Percentiles rank a stretch among this genome's conserved stretches.
Conservation (phyloP, 1,140 invertebrate genomes). For the Gonioctena quinquepunctata region DNA sequence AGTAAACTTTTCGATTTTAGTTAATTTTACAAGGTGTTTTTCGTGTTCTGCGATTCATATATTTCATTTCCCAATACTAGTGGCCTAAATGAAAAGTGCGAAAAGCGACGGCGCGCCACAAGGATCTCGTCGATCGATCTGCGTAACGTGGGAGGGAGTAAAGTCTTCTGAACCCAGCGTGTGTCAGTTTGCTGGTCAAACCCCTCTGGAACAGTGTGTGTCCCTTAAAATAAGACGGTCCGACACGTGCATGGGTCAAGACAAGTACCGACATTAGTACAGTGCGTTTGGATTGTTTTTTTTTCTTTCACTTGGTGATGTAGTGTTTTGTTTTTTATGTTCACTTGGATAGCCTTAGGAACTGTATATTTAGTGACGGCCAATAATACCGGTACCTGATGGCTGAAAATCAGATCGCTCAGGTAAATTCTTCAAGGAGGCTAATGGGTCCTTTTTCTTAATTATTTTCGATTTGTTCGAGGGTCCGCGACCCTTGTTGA, state of each 20-base stretch:
- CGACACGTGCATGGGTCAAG: neutral
- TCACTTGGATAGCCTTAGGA: neutral
- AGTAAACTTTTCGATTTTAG: too few relatives aligned
- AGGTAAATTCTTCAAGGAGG: neutral
- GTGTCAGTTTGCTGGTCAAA: neutral
- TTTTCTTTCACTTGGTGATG: too few relatives aligned
- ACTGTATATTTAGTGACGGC: neutral
- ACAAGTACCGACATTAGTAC: too few relatives aligned
- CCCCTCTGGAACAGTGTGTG: neutral
- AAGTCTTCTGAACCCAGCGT: neutral
- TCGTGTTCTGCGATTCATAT: too few relatives aligned
- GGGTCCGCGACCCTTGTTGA: too few relatives aligned
- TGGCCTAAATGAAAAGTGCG: neutral
- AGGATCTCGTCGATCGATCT: neutral
- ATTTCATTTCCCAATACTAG: too few relatives aligned
- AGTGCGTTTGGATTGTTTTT: too few relatives aligned
- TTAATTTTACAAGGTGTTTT: too few relatives aligned
- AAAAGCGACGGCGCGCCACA: neutral
- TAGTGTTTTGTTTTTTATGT: neutral
- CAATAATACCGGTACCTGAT: neutral
- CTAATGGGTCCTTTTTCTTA: neutral
- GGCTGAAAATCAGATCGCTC: conserved; percentile 7
- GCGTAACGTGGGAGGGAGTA: neutral
- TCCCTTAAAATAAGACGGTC: neutral
- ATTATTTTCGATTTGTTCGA: neutral